phyloP scores from a whole-genome alignment of 35 echinoderm and acorn worm species.

The Diadema setosum region DNA sequence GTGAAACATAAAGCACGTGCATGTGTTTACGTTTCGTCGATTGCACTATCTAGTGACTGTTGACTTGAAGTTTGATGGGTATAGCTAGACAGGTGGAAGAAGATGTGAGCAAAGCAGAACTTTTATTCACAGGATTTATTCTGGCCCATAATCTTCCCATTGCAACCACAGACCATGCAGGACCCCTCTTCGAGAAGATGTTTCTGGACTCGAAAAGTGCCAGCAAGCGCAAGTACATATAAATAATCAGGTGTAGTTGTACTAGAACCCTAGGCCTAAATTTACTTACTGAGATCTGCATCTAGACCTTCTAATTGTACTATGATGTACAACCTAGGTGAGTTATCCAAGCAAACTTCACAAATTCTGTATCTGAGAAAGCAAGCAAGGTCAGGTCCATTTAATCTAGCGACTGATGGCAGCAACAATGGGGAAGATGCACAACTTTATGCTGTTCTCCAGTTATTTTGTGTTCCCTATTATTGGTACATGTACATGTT shows the following conservation, averaged over 20 bases:
- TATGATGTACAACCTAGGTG: too few species aligned
- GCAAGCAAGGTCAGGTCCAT: not conserved
- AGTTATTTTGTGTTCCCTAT: too few species aligned
- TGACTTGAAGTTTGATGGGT: too few species aligned
- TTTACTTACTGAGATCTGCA: too few species aligned
- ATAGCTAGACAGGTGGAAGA: not conserved
- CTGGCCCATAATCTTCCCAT: slow-evolving; percentile 52
- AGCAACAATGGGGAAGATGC: not conserved
- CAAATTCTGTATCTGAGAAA: not conserved
- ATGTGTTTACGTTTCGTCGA: too few species aligned
- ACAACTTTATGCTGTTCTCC: slow-evolving; percentile 52
- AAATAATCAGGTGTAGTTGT: too few species aligned
- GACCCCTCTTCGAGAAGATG: slow-evolving; percentile 19
- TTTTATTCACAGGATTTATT: slow-evolving; percentile 10
- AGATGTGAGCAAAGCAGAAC: not conserved
- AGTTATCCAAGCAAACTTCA: not conserved
- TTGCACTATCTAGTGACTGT: too few species aligned
- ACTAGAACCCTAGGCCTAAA: slow-evolving; percentile 33
- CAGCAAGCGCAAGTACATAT: too few species aligned
- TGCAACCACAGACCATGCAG: slow-evolving; percentile 14
- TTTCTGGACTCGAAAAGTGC: slow-evolving; percentile 39
- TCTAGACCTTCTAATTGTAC: too few species aligned
- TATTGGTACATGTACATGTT: too few species aligned
- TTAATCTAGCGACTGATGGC: slow-evolving; percentile 58
- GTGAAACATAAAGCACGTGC: too few species aligned